Evolutionary conservation across 1,140 invertebrate species (phyloP).

Genomic region (Philopotamus ludificatus): DNA sequence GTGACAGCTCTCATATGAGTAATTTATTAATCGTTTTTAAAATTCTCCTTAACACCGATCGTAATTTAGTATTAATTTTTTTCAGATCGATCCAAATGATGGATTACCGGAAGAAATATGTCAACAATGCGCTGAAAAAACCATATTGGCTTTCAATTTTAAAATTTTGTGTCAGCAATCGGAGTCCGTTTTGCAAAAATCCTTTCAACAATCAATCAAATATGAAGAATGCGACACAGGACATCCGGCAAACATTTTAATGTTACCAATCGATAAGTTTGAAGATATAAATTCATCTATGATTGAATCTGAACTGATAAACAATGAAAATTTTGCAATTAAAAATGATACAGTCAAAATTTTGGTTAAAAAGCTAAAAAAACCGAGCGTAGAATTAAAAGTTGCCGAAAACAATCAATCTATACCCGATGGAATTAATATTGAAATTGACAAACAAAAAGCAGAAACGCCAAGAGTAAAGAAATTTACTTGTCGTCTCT

Average conservation of each 20-base stretch:
- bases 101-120: conserved; percentile 35
- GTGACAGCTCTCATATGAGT: no score
- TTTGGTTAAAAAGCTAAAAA: background rate
- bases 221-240: conserved; percentile 18
- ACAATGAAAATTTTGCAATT: background rate
- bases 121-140: conserved; percentile 32
- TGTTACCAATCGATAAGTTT: background rate
- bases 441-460: background rate
- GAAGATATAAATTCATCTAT: background rate
- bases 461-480: background rate
- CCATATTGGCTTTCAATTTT: conserved; percentile 33
- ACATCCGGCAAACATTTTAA: conserved; percentile 7
- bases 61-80: background rate
- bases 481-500: conserved; percentile 22
- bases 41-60: no score
- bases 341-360: conserved; percentile 8
- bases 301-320: background rate
- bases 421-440: background rate
- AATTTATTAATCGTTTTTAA: background rate
- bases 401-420: background rate
- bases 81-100: conserved; percentile 29
- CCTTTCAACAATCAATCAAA: conserved; percentile 19
- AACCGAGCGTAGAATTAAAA: background rate
- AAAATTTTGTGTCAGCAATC: conserved; percentile 30
- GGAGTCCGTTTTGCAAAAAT: conserved; percentile 23